These are phyloP conservation scores for Tachycineta bicolor DNA, from an alignment of 2,113 vertebrate species.

Conservation along the genomic window DNA sequence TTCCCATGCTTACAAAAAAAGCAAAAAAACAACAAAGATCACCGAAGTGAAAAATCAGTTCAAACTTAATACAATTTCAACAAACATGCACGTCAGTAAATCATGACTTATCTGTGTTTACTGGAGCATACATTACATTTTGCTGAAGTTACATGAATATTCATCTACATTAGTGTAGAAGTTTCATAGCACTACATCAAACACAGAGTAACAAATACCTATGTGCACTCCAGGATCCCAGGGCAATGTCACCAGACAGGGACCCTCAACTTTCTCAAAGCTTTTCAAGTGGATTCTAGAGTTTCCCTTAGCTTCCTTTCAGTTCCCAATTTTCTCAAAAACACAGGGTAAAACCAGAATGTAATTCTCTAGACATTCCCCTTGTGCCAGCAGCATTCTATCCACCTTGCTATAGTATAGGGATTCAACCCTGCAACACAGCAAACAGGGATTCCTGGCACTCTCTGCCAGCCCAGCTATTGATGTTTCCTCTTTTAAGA, in stretches of 20 bases:
- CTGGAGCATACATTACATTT: background rate
- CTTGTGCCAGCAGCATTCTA: background rate
- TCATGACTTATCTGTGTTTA: background rate
- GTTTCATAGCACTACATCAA: background rate
- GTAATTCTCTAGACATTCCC: background rate
- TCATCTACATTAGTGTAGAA: background rate
- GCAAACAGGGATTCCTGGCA: background rate
- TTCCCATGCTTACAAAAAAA: background rate
- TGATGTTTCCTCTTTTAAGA: background rate
- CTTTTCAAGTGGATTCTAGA: background rate
- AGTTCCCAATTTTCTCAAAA: background rate
- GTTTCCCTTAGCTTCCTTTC: background rate
- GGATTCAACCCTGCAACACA: background rate
- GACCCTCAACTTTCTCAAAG: background rate
- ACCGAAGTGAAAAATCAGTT: background rate
- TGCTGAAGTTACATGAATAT: background rate
- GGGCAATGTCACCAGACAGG: background rate
- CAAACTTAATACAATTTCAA: background rate
- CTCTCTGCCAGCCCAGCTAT: background rate
- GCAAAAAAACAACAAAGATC: background rate
- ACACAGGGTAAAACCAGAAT: background rate
- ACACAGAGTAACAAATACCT: background rate
- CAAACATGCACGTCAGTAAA: background rate
- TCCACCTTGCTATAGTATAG: rapidly evolving
- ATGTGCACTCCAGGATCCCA: background rate